Base-by-base conservation (phyloP, 2,113 vertebrate species). In the Cyphomyrus plagiostoma region DNA sequence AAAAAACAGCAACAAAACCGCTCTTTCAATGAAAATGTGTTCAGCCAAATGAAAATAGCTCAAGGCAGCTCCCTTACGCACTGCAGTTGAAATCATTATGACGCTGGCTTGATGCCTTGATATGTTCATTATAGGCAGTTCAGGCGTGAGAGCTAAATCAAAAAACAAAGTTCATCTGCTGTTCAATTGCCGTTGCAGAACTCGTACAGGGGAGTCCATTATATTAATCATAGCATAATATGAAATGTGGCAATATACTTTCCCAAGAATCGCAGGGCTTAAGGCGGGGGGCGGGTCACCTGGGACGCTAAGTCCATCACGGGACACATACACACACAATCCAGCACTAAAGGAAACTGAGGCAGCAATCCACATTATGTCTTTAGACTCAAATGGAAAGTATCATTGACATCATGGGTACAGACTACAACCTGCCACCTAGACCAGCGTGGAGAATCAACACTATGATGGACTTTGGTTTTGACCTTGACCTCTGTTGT, bases 71-170 rank as follows among this genome's bases (percentile, higher is more conserved):
- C 15, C n/a, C 35, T 26, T 48, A 42, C 3, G 45, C 82, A n/a
- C 21, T 48, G 82, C 82, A 48, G 45, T 84, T 84, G 17, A 48
- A 23, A 84, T 48, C 82, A 48, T 84, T 84, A 46, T 26, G 23
- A 48, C 19, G 45, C 82, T 84, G 39, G 82, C 82, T 70, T 48
- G 82, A 84, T 84, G 82, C 82, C 82, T 23, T 84, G 42, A 84
- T 84, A 45, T 84, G 82, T 84, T 82, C 77, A 82, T 82, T 82
- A 82, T 7, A 42, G 23, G 21, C 45, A n/a, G 42, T 15, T 21
- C 5, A 46, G 42, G 10, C 48, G 2, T 48, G 39, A 45, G 3
- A 21, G 39, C 35, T 70, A 82, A 84, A 84, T 48, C 42, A 23
- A 46, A 84, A 80, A 80, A 80, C 74, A 42, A 84, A 84, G 82